These are phyloP conservation scores for Lepus timidus DNA, from an alignment of 2,113 vertebrate genomes.

Conservation along the genomic window DNA sequence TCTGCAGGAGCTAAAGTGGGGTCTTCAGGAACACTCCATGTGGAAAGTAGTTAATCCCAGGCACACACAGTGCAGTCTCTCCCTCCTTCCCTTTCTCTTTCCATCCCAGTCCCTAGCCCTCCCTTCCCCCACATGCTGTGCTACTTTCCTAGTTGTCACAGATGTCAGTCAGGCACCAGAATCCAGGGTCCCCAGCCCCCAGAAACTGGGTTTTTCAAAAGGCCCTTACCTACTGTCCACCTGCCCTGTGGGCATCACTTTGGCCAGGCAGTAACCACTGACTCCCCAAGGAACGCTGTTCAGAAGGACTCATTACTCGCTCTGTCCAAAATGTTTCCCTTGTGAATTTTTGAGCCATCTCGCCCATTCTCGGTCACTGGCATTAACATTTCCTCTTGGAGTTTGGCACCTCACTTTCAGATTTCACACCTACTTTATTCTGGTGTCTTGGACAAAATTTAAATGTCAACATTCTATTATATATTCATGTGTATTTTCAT, in stretches of 20 bases:
- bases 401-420: background rate
- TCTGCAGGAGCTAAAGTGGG: background rate
- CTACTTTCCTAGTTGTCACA: background rate
- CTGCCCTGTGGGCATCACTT: fast-evolving
- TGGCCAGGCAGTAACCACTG: too few species aligned
- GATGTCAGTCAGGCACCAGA: background rate
- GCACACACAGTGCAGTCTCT: background rate
- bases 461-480: background rate
- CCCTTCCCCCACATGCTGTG: fast-evolving
- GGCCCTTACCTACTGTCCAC: background rate
- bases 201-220: background rate
- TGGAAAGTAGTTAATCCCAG: background rate
- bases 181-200: background rate
- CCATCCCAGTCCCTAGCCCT: background rate
- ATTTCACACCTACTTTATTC: background rate
- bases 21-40: background rate
- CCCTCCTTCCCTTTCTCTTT: too few species aligned
- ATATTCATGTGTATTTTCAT: background rate
- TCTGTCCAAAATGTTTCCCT: background rate
- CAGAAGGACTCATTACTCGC: background rate
- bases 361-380: background rate
- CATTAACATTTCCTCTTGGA: background rate
- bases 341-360: background rate
- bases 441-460: background rate
- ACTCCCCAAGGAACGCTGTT: too few species aligned